Percentiles rank a stretch among this genome's conserved stretches.
phyloP scores from a whole-genome alignment of 2,888 invertebrate species.

The Drosophila testacea region DNA sequence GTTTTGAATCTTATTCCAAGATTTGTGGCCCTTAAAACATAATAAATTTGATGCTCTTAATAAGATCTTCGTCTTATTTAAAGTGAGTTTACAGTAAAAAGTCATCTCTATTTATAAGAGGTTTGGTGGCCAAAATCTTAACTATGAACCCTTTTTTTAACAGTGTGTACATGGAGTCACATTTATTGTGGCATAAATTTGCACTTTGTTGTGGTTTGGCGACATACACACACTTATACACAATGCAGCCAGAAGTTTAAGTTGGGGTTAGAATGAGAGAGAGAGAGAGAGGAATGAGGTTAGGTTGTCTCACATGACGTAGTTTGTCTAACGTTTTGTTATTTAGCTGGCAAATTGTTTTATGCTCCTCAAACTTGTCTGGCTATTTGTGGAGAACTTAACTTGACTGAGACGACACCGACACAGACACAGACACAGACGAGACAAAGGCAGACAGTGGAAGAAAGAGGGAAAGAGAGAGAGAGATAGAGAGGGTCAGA shows the following conservation, averaged over 20 bases:
- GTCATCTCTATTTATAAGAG: no score
- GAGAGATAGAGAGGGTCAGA: background rate
- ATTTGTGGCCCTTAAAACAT: no score
- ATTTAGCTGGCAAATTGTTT: slow-evolving; percentile 75
- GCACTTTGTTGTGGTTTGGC: slow-evolving; percentile 75
- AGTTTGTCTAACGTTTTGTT: slow-evolving; percentile 57
- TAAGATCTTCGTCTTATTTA: no score
- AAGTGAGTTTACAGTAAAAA: no score
- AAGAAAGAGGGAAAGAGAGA: background rate
- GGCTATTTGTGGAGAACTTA: slow-evolving; percentile 53
- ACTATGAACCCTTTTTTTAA: no score
- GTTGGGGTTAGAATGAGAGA: slow-evolving; percentile 28
- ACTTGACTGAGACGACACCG: slow-evolving; percentile 18
- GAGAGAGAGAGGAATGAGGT: slow-evolving; percentile 23
- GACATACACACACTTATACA: slow-evolving; percentile 25
- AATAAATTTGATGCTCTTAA: no score
- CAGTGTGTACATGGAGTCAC: slow-evolving; percentile 30
- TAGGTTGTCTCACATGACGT: slow-evolving; percentile 36
- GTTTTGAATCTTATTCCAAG: no score
- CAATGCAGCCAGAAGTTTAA: slow-evolving; percentile 22
- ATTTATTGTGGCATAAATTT: slow-evolving; percentile 79
- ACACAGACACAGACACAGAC: slow-evolving; percentile 14
- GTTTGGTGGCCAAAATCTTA: no score
- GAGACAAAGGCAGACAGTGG: background rate
- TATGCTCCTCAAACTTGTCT: slow-evolving; percentile 62